Percentiles rank a stretch among this genome's conserved stretches.
phyloP scores from a whole-genome alignment of 2,888 invertebrate species.

The Drosophila prolongata region DNA sequence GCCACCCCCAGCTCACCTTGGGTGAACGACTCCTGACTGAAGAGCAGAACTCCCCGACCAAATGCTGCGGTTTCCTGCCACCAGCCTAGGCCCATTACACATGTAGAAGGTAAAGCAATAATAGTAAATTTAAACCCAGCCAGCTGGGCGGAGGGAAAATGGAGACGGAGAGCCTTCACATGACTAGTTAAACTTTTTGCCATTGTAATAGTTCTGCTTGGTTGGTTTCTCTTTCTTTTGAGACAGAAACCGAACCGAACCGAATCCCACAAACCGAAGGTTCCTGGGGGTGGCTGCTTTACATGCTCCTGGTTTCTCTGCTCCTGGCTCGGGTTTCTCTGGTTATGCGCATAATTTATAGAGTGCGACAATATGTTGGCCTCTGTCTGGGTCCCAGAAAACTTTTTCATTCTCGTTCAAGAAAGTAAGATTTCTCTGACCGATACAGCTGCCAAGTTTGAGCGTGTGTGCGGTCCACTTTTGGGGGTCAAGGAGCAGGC shows the following conservation, averaged over 20 bases:
- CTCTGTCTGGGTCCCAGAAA: conserved; percentile 47
- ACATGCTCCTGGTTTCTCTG: conserved; percentile 15
- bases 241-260: conserved; percentile 19
- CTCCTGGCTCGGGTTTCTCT: conserved; percentile 38
- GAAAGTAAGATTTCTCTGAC: conserved; percentile 59
- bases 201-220: conserved; percentile 77
- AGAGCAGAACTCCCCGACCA: conserved; percentile 20
- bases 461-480: conserved; percentile 37
- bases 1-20: conserved; percentile 32
- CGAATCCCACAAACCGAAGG: conserved; percentile 32
- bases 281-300: conserved; percentile 18
- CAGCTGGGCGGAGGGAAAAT: conserved; percentile 7
- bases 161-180: conserved; percentile 47
- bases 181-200: conserved; percentile 78
- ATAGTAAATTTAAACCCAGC: conserved; percentile 50
- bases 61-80: conserved; percentile 24
- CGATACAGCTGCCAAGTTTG: conserved; percentile 10
- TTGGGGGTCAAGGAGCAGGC: conserved; percentile 48
- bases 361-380: conserved; percentile 78
- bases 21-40: conserved; percentile 2
- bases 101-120: conserved; percentile 49
- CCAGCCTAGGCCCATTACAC: conserved; percentile 43
- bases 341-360: conserved; percentile 81
- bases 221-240: conserved; percentile 62
- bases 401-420: conserved; percentile 59